A percentile compares a stretch with the other conserved stretches of the same genome.
Conservation (phyloP, 2,797 vertebrate genomes). For the Aphelocoma californica region DNA sequence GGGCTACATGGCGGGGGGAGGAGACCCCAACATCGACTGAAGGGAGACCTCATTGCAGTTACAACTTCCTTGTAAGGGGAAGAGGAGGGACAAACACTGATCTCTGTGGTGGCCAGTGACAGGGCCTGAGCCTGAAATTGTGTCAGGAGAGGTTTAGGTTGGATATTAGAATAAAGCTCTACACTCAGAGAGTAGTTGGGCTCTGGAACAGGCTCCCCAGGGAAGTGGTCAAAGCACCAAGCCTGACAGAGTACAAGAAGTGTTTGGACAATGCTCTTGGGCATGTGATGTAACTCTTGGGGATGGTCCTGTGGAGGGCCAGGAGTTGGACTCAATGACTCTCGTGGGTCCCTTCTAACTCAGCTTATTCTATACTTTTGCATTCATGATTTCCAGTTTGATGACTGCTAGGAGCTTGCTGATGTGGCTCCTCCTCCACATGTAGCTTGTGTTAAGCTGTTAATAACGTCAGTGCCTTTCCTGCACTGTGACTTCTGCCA, state of each 20-base stretch:
- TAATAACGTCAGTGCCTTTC: neutral
- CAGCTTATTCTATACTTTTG: neutral
- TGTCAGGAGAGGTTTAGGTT: neutral
- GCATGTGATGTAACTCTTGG: neutral
- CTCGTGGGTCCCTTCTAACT: neutral
- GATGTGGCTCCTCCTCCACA: neutral
- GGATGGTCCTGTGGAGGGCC: neutral
- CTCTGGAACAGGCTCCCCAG: neutral
- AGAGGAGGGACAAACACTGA: neutral
- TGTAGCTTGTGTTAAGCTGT: neutral
- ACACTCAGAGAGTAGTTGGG: neutral
- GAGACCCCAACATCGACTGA: neutral
- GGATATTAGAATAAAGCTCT: neutral
- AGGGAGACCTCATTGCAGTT: neutral
- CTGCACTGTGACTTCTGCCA: neutral
- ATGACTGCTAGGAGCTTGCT: neutral
- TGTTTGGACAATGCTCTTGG: neutral
- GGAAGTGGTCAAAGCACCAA: neutral
- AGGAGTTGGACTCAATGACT: accelerated
- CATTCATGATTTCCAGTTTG: neutral
- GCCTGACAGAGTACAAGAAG: neutral
- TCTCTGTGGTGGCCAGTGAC: neutral
- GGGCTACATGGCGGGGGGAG: no score
- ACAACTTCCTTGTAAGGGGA: neutral
- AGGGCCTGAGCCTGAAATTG: neutral